These are phyloP conservation scores for Monoplex corrugatus DNA, from an alignment of 2,888 invertebrate species.

Conservation along the genomic window DNA sequence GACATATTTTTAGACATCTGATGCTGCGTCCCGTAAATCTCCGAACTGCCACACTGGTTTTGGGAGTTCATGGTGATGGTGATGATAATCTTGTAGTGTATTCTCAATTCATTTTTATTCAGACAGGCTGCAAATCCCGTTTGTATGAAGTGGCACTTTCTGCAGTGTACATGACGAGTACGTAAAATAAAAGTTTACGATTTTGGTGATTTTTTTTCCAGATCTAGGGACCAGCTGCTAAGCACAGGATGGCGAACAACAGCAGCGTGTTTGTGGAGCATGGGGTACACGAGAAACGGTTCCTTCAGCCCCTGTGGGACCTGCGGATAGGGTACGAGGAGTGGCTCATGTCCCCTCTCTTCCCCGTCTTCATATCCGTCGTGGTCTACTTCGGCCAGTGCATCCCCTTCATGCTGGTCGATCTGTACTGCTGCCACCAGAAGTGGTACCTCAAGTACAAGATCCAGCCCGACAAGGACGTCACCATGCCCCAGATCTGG, in stretches of 20 bases:
- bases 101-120: too few relatives aligned
- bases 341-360: constrained; percentile 81
- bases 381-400: constrained; percentile 81
- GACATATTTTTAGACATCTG: too few relatives aligned
- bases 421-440: constrained; percentile 79
- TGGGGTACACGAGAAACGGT: background rate
- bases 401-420: constrained; percentile 81
- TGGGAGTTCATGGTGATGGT: too few relatives aligned
- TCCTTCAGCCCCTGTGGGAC: constrained; percentile 82
- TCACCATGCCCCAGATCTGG: constrained; percentile 68
- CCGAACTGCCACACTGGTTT: too few relatives aligned
- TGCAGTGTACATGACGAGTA: too few relatives aligned
- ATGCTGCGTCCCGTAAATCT: too few relatives aligned
- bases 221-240: too few relatives aligned
- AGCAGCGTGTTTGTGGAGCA: background rate
- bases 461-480: constrained; percentile 77
- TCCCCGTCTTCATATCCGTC: constrained; percentile 82
- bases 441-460: constrained; percentile 79
- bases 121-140: too few relatives aligned
- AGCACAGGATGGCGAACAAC: background rate
- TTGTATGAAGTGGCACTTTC: too few relatives aligned
- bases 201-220: too few relatives aligned
- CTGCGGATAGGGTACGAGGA: constrained; percentile 78
- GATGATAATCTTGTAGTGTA: too few relatives aligned
- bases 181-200: too few relatives aligned